Conservation (phyloP, 1,140 invertebrate species). For the Drosophila persimilis region DNA sequence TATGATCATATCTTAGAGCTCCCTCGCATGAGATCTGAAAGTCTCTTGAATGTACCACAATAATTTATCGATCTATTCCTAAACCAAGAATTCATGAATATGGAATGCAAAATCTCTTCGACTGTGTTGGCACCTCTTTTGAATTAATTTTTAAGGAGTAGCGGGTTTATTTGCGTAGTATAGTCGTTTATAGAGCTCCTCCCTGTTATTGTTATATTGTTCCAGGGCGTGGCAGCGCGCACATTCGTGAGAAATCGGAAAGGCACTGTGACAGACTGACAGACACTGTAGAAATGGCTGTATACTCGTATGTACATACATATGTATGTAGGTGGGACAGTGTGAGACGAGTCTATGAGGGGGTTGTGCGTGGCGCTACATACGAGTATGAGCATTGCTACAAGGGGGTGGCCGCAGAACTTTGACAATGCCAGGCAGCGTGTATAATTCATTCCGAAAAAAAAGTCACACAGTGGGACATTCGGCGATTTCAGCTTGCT, state of each 20-base stretch:
- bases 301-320: background rate
- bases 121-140: too few relatives aligned
- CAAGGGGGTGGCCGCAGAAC: slow-evolving; percentile 23
- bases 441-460: slow-evolving; percentile 68
- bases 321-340: background rate
- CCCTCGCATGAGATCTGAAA: too few relatives aligned
- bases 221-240: slow-evolving; percentile 59
- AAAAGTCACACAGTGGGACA: slow-evolving; percentile 8
- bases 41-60: too few relatives aligned
- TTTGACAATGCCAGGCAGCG: slow-evolving; percentile 61
- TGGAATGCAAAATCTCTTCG: too few relatives aligned
- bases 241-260: slow-evolving; percentile 55
- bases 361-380: background rate
- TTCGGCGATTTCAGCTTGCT: too few relatives aligned
- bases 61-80: too few relatives aligned
- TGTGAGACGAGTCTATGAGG: too few relatives aligned
- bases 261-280: slow-evolving; percentile 57
- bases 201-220: slow-evolving; percentile 46
- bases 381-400: background rate
- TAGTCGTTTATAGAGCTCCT: too few relatives aligned
- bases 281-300: slow-evolving; percentile 22
- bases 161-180: too few relatives aligned
- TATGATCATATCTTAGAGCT: too few relatives aligned
- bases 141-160: too few relatives aligned
- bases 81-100: too few relatives aligned